Evolutionary conservation across 2,888 invertebrate species (phyloP), one percentile per base, ranked within the genome.

Genomic region (Drosophila paramelanica): DNA sequence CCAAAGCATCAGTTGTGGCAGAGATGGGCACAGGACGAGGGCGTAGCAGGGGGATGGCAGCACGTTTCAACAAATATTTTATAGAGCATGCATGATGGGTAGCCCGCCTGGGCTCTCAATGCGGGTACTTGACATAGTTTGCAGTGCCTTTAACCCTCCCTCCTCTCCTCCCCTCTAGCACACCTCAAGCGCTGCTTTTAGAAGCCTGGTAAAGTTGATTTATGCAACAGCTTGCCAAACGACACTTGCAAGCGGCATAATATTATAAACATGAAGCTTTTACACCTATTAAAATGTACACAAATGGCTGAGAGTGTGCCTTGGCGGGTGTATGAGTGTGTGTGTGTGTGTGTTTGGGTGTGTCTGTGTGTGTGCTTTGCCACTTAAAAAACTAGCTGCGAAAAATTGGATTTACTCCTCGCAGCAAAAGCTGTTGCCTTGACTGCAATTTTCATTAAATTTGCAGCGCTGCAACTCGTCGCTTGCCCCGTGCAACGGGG

Each of bases 161-260:
- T n/a, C n/a, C n/a, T n/a, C n/a, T n/a, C n/a, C n/a, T n/a, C 5
- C 23, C 23, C 10, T 17, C 17, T 17, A 17, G 17, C 17, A 17
- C 17, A 17, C 3, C 2, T 17, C 43, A 31, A 39, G 41, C 27
- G 41, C 31, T 39, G 45, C 75, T 74, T 31, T 31, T 31, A 31
- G 31, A 31, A 31, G 31, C 8, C 31, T 31, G 31, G 31, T 31
- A 73, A 79, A 73, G 84, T 77, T 84, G 83, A 87, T 81, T 84
- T 87, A 84, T 84, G 87, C 83, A 87, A 87, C 83, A 83, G 84
- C 83, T 83, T 74, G 79, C 77, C 43, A 50, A 41, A 71, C 70
- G 62, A 69, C 73, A 71, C 68, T 69, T 67, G 68, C 56, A 50
- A 59, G 77, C 65, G 65, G 67, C 86, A 77, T 84, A 79, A 86